Base-by-base conservation (phyloP, 1,140 invertebrate genomes). In the Microplitis demolitor region DNA sequence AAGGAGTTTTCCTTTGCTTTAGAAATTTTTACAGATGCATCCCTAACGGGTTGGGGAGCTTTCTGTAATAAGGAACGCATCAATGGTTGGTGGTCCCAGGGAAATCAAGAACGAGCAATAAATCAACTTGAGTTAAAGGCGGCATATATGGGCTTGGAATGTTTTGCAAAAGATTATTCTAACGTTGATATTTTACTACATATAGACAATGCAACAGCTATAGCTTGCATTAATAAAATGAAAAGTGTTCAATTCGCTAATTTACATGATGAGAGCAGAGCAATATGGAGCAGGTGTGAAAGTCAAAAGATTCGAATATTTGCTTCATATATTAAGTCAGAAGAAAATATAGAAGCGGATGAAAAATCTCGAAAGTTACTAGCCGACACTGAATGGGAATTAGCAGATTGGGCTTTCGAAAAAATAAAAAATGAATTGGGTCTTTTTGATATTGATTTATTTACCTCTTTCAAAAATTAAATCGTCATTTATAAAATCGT, bases 211-310 rank as follows among this genome's bases (percentile, higher is more conserved):
- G 61, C 68, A 14, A 50, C 69, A 3, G 58, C 58, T 2, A 69
- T 69, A 50, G 68, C 68, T n/a, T 69, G 58, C 31, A 69, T 69
- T 31, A 69, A 69, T 11, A 69, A 62, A 8, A 69, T 13, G 13
- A 56, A 39, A 4, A 62, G 58, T 51, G 31, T 69, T 37, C 56
- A 62, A 34, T 62, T 31, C 33, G 56, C 37, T 13, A 33, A 50
- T 1, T 31, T 69, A 33, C 9, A 64, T 64, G 14, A 64, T 16
- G 14, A 14, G n/a, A 45, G 6, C 14, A 24, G 13, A 50, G 39
- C 9, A 1, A 74, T 82, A 51, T 80, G 77, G 78, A 45, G 76
- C 5, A 80, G 79, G 76, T 82, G 80, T 71, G 79, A 82, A 72
- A 24, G 34, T 11, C 24, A 63, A 56, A 69, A 78, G 13, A 35